Base-by-base conservation (phyloP, 2,888 invertebrate genomes). In the Actias luna region DNA sequence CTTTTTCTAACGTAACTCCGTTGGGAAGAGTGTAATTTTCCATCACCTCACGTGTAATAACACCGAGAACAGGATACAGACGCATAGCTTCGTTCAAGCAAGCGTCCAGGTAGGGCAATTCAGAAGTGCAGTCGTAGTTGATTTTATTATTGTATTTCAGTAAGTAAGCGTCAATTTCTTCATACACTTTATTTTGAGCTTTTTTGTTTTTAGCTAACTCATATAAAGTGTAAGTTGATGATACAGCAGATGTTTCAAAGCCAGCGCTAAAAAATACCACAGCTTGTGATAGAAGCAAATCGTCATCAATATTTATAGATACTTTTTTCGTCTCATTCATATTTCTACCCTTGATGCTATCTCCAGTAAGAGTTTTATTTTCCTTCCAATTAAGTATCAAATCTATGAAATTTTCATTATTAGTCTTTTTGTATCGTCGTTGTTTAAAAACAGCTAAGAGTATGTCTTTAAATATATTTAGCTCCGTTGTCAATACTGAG, bases 211-310 rank as follows among this genome's bases (percentile, higher is more conserved):
- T 78, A 1, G 80, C 73, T 8, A 82, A 60, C 61, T 80, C 78
- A 52, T 72, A 80, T 8, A 82, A 64, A 0, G 75, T 68, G 46
- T 68, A 73, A 50, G 69, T 71, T n/a, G 75, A 60, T 0, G 78
- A 75, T 1, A 67, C 70, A 0, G 80, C 67, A 2, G 81, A 77
- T 0, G 82, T 80, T 62, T 82, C 80, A 59, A 69, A 81, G 1
- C 82, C 82, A 33, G 77, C 80, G 5, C 69, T 70, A 39, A 80
- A 82, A 31, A 94, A 93, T 0, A 92, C 70, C 31, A 92, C 84
- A 0, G 92, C 86, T 61, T 94, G 93, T 0, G 93, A 89, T 0
- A 86, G 82, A 25, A 93, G 67, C 61, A 93, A 77, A 5, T 88
- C 78, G 18, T 88, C 67, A 1, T 82, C 79, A 5, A 92, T 67